Percentiles rank a stretch among this genome's conserved stretches.
These are phyloP conservation scores for Aplocera efformata DNA, from an alignment of 2,888 invertebrate genomes.

Conservation along the genomic window DNA sequence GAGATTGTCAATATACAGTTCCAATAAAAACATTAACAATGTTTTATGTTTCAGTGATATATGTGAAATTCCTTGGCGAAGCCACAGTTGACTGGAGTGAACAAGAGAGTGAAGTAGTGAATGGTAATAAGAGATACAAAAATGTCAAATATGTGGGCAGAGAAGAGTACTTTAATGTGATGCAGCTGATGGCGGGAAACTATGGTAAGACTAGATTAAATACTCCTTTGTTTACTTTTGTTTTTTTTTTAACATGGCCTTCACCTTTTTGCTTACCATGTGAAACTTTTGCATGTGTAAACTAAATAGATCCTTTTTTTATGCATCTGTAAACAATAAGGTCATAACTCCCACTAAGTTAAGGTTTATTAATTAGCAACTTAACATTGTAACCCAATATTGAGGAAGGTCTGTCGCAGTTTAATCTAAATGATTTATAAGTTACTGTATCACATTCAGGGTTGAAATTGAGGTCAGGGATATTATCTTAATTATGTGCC, in stretches of 20 bases:
- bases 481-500: too few species aligned
- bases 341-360: too few species aligned
- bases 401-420: too few species aligned
- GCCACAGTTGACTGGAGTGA: conserved; percentile 56
- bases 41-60: conserved; percentile 38
- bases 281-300: conserved; percentile 18
- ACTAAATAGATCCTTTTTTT: too few species aligned
- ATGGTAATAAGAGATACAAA: conserved; percentile 33
- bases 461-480: too few species aligned
- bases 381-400: too few species aligned
- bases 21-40: background rate
- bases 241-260: conserved; percentile 2
- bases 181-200: conserved; percentile 46
- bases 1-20: too few species aligned
- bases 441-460: too few species aligned
- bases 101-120: conserved; percentile 37
- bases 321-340: too few species aligned
- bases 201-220: conserved; percentile 42
- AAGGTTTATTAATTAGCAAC: too few species aligned
- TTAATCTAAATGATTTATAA: too few species aligned
- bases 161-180: conserved; percentile 54
- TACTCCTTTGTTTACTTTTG: too few species aligned
- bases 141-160: conserved; percentile 40
- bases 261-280: conserved; percentile 30
- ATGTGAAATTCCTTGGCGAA: conserved; percentile 46